Evolutionary conservation across 2,113 vertebrate species (phyloP).

Genomic region (Limanda limanda): DNA sequence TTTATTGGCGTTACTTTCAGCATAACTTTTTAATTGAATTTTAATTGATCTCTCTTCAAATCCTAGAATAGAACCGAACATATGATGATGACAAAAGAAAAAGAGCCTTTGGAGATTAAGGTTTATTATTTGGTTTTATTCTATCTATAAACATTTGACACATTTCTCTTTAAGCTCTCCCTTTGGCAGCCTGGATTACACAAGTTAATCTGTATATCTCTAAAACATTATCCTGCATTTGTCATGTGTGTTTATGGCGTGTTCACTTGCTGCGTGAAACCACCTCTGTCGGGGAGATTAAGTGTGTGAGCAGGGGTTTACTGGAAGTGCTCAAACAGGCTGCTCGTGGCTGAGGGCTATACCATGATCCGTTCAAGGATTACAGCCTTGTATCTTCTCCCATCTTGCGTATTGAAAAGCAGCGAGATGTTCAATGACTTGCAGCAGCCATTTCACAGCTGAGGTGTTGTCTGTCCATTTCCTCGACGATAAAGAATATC

Average conservation of each 20-base stretch:
- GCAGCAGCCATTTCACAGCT: conserved; percentile 78
- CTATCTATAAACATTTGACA: conserved; percentile 78
- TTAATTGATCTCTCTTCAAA: not conserved
- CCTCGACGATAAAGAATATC: conserved; percentile 62
- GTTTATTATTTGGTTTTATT: conserved; percentile 78
- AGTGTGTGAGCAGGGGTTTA: conserved; percentile 75
- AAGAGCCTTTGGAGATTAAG: conserved; percentile 55
- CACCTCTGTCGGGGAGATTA: conserved; percentile 81
- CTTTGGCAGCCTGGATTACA: conserved; percentile 80
- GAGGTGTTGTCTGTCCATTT: conserved; percentile 72
- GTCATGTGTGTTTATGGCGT: conserved; percentile 73
- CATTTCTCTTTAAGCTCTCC: conserved; percentile 73
- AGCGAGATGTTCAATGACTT: conserved; percentile 73
- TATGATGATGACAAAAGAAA: conserved; percentile 43
- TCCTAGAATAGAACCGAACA: conserved; percentile 51
- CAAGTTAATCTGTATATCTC: conserved; percentile 82
- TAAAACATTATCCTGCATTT: conserved; percentile 81
- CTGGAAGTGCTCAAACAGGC: conserved; percentile 81
- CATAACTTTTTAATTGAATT: not conserved
- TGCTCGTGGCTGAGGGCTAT: conserved; percentile 74
- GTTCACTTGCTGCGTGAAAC: conserved; percentile 71
- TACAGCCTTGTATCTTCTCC: conserved; percentile 76
- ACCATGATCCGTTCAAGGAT: conserved; percentile 77
- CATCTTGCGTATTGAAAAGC: conserved; percentile 75
- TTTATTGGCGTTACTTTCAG: not conserved